phyloP scores from a whole-genome alignment of 1,140 invertebrate species.

The Metopolophium dirhodum region DNA sequence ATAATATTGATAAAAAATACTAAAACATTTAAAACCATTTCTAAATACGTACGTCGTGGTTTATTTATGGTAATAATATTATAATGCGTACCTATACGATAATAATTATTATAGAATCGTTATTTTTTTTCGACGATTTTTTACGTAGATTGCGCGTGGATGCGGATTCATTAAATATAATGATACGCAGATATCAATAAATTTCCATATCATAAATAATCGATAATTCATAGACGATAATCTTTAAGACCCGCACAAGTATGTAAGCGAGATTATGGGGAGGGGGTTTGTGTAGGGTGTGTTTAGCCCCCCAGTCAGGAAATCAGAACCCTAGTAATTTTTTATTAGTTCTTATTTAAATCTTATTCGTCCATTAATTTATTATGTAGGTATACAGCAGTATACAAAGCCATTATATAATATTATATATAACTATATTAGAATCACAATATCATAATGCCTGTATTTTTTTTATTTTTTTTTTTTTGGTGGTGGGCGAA shows the following conservation, averaged over 20 bases:
- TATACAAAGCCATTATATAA: too few species aligned
- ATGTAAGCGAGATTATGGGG: neutral
- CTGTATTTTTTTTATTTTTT: too few species aligned
- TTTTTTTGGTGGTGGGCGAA: too few species aligned
- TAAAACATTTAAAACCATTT: neutral
- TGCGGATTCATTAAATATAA: neutral
- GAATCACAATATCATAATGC: too few species aligned
- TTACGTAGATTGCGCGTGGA: neutral
- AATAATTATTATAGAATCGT: too few species aligned
- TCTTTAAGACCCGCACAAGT: neutral
- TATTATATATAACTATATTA: too few species aligned
- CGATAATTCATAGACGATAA: neutral
- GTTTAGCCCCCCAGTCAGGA: neutral
- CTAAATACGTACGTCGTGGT: neutral
- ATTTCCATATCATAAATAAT: neutral
- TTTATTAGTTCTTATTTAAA: too few species aligned
- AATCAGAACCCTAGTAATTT: too few species aligned
- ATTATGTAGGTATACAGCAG: too few species aligned
- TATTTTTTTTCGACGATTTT: too few species aligned
- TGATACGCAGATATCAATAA: neutral
- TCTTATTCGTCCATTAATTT: too few species aligned
- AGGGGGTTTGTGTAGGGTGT: neutral
- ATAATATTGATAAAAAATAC: neutral
- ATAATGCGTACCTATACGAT: too few species aligned
- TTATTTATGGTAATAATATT: neutral